Evolutionary conservation across 1,140 invertebrate genomes (phyloP), one percentile per base, ranked within the genome.

Genomic region (Drosophila malerkotliana): DNA sequence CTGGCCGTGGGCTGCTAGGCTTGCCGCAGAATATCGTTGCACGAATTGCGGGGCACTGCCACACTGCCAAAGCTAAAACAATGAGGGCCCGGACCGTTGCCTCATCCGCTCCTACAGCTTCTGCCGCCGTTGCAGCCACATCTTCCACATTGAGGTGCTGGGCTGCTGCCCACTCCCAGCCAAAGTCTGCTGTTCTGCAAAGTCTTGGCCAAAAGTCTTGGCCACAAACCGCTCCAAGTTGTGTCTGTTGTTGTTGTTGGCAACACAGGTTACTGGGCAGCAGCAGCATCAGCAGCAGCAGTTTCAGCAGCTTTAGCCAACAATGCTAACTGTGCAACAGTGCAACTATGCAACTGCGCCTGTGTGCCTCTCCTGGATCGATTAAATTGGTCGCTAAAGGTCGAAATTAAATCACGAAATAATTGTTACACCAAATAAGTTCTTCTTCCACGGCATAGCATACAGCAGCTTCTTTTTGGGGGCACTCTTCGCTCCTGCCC

Each of bases 361-460:
- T 49, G 26, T 53, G 37, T 52, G 55, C 34, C 51, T 69, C 48
- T 64, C 26, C 49, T 75, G 78, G 74, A 88, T 88, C 83, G 83
- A 88, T 88, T 87, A 81, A 90, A 85, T 85, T 90, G 87, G 87
- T 90, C 87, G 87, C 87, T 90, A 90, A 90, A 90, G 87, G 87
- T 90, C 87, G 87, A 90, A 90, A 90, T 90, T 82, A 90, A 90
- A 90, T 90, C 87, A 90, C 87, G 87, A 90, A 90, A 90, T 85
- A 90, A 90, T 87, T 90, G 87, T 90, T 90, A 77, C 83, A 88
- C 83, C 83, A 88, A 88, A 88, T 88, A 88, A 88, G 83, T 89
- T 88, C 76, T 88, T 71, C 75, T 66, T 57, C 34, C 34, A 37
- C 10, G 15, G 44, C 7, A 14, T 0, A 14, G 44, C 9, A 21